A percentile compares a stretch with the other conserved stretches of the same genome.
Evolutionary conservation across 1,140 invertebrate genomes (phyloP).

Genomic region (Aphaenogaster rudis): DNA sequence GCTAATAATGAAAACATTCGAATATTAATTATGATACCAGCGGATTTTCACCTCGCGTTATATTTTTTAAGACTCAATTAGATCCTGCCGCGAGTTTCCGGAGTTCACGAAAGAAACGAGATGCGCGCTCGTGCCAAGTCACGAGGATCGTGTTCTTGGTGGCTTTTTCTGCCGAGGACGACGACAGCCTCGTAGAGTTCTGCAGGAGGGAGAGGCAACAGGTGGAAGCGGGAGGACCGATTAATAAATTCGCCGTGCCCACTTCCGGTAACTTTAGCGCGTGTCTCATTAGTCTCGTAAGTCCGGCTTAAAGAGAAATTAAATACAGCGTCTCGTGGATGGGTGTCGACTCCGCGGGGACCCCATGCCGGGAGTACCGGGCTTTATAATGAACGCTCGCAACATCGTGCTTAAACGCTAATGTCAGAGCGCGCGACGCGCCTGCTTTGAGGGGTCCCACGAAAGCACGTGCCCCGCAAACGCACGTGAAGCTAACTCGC

Average conservation of each 20-base stretch:
- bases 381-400: constrained; percentile 81
- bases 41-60: not conserved
- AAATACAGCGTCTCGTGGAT: constrained; percentile 81
- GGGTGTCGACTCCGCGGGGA: constrained; percentile 81
- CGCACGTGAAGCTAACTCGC: constrained; percentile 5
- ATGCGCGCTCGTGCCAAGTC: constrained; percentile 52
- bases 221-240: constrained; percentile 60
- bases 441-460: constrained; percentile 13
- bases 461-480: not conserved
- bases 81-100: not conserved
- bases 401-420: constrained; percentile 79
- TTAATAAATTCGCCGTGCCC: constrained; percentile 79
- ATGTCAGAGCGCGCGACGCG: constrained; percentile 54
- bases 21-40: not conserved
- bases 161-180: constrained; percentile 45
- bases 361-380: constrained; percentile 79
- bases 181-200: not conserved
- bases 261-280: constrained; percentile 80
- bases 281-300: constrained; percentile 84
- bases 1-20: not conserved
- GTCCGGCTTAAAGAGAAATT: constrained; percentile 81
- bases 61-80: constrained; percentile 1
- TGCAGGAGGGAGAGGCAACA: not conserved
- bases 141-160: constrained; percentile 49
- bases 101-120: not conserved